These are phyloP conservation scores for Anguilla rostrata DNA, from an alignment of 2,113 vertebrate genomes.

Conservation along the genomic window DNA sequence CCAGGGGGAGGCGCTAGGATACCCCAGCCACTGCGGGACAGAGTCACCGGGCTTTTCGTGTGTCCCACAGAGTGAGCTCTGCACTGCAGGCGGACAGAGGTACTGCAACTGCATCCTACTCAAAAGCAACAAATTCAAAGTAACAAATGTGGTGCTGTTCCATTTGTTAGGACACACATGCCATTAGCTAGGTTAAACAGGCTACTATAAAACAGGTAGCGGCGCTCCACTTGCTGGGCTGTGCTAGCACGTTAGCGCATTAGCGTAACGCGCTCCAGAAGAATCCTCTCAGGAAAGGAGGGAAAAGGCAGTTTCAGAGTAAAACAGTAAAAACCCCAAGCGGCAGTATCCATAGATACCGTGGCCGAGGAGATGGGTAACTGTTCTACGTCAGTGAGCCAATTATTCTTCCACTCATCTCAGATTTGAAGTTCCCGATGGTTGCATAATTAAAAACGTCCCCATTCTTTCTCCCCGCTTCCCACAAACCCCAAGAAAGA, in stretches of 20 bases:
- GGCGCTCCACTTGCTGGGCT: too few species aligned
- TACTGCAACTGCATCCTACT: too few species aligned
- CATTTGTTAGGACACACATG: neutral
- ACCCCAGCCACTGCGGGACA: too few species aligned
- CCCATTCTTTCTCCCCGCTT: neutral
- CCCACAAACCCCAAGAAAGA: slow-evolving; percentile 24
- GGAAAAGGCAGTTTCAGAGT: neutral
- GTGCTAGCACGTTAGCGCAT: too few species aligned
- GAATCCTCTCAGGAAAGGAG: neutral
- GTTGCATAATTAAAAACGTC: slow-evolving; percentile 24
- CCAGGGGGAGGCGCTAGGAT: neutral
- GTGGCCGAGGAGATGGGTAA: slow-evolving; percentile 14
- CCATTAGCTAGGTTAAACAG: neutral
- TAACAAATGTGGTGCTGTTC: too few species aligned
- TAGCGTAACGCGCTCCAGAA: neutral
- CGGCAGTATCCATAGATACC: slow-evolving; percentile 22
- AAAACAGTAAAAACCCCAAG: neutral
- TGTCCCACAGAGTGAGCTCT: too few species aligned
- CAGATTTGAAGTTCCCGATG: slow-evolving; percentile 32
- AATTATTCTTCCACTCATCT: slow-evolving; percentile 17
- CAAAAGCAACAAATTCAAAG: too few species aligned
- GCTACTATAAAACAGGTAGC: neutral
- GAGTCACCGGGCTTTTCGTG: too few species aligned
- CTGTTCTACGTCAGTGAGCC: slow-evolving; percentile 10
- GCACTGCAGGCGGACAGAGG: too few species aligned